Base-by-base conservation (phyloP, 53 echinoderm and acorn worm genomes). In the Henricia sp. region DNA sequence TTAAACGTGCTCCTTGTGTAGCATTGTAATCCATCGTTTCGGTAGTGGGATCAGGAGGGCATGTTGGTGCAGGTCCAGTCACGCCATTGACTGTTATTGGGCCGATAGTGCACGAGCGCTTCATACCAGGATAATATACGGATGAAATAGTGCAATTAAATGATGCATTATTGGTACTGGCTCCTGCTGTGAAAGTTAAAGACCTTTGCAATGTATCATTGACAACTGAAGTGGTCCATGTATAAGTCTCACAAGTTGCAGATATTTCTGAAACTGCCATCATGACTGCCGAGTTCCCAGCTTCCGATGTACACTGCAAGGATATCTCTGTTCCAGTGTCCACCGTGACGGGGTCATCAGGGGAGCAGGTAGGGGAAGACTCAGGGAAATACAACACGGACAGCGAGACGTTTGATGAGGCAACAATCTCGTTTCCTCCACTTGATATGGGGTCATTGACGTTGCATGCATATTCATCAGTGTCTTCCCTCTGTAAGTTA, bases 361-460 rank as follows among this genome's bases (percentile, higher is more conserved):
- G 46, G 44, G 16, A 70, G 70, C 63, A 43, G 3, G 48, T 78
- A 60, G 77, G 77, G 20, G 24, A 76, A 46, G 78, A 29, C 44
- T 60, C 63, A 35, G 78, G 78, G 21, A 78, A 60, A 34, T 46
- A 62, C 78, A 78, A 8, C 78, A 78, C 78, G 14, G 50, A 78
- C n/a, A 78, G 42, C 16, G 17, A 20, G 1, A 63, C 33, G 0
- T 20, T 78, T 5, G 44, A 21, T 27, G 55, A 62, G 20, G 50
- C 78, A 1, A 62, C 34, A 63, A 78, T 33, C 0, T 28, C 1
- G 62, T n/a, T 1, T 20, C 74, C 41, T 17, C 55, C 55, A 9
- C 17, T 21, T 1, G 44, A 21, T 19, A 10, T 48, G 0, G 1
- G 20, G 0, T 28, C 33, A 4, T 1, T 3, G 60, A 63, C 34